These are phyloP conservation scores for Notarius lentiginosus DNA, from an alignment of 2,113 vertebrate species.

Conservation along the genomic window DNA sequence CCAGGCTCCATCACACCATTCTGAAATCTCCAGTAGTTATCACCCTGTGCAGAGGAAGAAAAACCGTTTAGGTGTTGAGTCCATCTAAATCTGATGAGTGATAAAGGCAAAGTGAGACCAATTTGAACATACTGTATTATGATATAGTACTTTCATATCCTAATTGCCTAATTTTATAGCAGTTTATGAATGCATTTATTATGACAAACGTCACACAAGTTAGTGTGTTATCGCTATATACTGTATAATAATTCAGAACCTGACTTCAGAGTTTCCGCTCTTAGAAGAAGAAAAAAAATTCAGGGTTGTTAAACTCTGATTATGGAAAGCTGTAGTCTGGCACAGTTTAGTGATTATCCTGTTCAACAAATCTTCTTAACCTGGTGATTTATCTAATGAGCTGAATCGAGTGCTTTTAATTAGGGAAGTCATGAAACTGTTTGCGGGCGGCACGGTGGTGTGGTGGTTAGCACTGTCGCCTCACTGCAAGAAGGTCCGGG, in stretches of 20 bases:
- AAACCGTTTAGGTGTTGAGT: too few species aligned
- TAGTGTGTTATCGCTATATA: too few species aligned
- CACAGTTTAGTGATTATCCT: not conserved
- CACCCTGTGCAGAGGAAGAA: conserved; percentile 66
- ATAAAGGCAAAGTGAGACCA: not conserved
- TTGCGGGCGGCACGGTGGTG: too few species aligned
- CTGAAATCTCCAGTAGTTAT: conserved; percentile 86
- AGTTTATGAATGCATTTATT: not conserved
- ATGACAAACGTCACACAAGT: too few species aligned
- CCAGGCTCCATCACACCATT: conserved; percentile 78
- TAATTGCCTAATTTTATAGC: not conserved
- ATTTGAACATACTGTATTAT: not conserved
- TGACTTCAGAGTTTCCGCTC: not conserved
- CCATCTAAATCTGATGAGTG: not conserved
- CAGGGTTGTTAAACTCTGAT: not conserved
- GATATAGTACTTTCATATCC: not conserved
- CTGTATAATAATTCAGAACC: not conserved
- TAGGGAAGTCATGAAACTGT: not conserved
- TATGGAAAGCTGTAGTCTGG: not conserved
- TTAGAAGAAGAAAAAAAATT: too few species aligned
- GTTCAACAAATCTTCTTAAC: not conserved
- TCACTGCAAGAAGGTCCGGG: too few species aligned
- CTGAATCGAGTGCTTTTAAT: not conserved
- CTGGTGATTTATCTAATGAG: not conserved
- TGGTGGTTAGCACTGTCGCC: too few species aligned